Percentiles rank a stretch among this genome's conserved stretches.
Evolutionary conservation across 2,888 invertebrate genomes (phyloP).

Genomic region (Ramazzottius varieornatus): DNA sequence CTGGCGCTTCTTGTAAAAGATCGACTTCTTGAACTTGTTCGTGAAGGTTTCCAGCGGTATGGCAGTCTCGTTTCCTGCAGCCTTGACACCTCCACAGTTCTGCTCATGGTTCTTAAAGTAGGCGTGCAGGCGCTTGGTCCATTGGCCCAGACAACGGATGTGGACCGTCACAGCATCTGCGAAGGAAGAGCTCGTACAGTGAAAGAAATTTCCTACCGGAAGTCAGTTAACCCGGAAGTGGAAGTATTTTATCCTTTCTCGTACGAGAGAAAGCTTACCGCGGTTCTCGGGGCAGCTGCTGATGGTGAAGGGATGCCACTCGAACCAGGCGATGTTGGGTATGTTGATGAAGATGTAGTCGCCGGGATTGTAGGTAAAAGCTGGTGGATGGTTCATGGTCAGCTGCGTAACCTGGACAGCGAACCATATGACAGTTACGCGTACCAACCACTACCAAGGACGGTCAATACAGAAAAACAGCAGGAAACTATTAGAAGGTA

Average conservation of each 20-base stretch:
- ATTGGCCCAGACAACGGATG: conserved; percentile 69
- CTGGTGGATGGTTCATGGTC: conserved; percentile 55
- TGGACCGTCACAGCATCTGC: conserved; percentile 71
- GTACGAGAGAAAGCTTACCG: conserved; percentile 25
- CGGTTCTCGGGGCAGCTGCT: conserved; percentile 81
- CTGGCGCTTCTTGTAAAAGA: neutral
- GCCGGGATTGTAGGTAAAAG: conserved; percentile 66
- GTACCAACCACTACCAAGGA: too few relatives aligned
- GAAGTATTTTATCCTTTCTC: neutral
- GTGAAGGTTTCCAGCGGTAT: neutral
- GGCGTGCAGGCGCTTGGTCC: conserved; percentile 61
- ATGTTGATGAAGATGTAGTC: conserved; percentile 81
- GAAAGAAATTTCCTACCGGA: too few relatives aligned
- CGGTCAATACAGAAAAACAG: too few relatives aligned
- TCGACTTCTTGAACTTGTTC: neutral
- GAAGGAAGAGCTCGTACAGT: too few relatives aligned
- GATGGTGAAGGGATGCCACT: conserved; percentile 91
- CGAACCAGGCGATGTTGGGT: conserved; percentile 64
- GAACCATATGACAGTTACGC: too few relatives aligned
- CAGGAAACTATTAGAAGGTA: too few relatives aligned
- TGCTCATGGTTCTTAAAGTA: conserved; percentile 40
- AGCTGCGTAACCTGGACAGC: conserved; percentile 39
- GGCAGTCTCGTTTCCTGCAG: neutral
- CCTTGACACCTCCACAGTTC: conserved; percentile 4
- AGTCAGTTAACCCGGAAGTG: too few relatives aligned